A percentile compares a stretch with the other conserved stretches of the same genome.
Evolutionary conservation across 2,113 vertebrate genomes (phyloP).

Genomic region (Hypocryptadius cinnamomeus): DNA sequence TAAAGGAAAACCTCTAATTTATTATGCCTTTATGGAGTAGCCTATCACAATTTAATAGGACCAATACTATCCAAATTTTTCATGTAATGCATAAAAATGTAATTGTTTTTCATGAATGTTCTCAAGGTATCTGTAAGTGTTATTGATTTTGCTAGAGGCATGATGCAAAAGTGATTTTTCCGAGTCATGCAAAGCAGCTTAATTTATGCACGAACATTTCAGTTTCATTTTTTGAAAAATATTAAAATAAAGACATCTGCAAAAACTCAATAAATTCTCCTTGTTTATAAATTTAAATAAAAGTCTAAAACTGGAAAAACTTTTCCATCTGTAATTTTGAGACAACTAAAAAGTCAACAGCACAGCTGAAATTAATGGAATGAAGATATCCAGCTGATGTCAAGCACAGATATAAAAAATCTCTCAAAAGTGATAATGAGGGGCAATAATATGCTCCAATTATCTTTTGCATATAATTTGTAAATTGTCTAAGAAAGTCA

Average conservation of each 20-base stretch:
- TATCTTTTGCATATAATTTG: not conserved
- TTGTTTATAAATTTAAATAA: not conserved
- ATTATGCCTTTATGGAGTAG: conserved; percentile 26
- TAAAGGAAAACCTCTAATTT: conserved; percentile 47
- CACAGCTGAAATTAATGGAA: not conserved
- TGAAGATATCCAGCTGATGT: not conserved
- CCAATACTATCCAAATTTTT: conserved; percentile 19
- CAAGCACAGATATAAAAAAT: not conserved
- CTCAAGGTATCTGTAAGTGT: not conserved
- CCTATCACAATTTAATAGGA: conserved; percentile 35
- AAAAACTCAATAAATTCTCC: not conserved
- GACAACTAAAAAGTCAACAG: not conserved
- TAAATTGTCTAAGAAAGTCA: not conserved
- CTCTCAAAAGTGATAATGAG: not conserved
- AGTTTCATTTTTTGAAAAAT: not conserved
- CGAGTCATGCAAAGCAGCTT: not conserved
- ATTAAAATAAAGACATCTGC: not conserved
- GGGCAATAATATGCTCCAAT: not conserved
- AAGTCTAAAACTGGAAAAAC: not conserved
- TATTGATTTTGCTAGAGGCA: conserved; percentile 52
- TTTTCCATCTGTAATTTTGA: not conserved
- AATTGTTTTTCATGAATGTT: conserved; percentile 53
- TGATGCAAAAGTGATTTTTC: conserved; percentile 27
- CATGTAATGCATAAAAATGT: conserved; percentile 37
- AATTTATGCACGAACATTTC: conserved; percentile 24